phyloP scores from a whole-genome alignment of 2,797 vertebrate genomes.

The Syngnathus rostellatus region DNA sequence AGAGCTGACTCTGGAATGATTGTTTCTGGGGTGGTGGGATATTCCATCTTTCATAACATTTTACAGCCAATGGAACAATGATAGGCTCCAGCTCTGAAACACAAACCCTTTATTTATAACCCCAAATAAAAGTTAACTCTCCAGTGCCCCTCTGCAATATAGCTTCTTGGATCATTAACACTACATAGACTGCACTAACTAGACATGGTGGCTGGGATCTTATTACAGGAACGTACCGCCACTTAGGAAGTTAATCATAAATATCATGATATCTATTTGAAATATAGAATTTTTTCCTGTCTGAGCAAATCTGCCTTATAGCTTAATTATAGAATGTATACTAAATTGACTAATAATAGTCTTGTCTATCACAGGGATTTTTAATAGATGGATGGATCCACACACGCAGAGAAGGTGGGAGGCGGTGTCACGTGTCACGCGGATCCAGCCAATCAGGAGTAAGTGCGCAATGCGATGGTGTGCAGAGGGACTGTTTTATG shows the following conservation, averaged over 20 bases:
- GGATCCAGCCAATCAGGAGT: constrained; percentile 47
- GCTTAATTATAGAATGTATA: too few relatives aligned
- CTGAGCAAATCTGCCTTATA: too few relatives aligned
- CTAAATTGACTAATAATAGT: too few relatives aligned
- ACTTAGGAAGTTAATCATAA: neutral
- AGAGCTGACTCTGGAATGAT: neutral
- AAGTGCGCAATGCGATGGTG: constrained; percentile 73
- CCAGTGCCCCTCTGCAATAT: neutral
- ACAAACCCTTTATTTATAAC: constrained; percentile 1
- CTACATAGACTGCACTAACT: neutral
- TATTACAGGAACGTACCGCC: neutral
- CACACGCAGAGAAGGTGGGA: constrained; percentile 8
- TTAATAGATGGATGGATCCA: neutral
- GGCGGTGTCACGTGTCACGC: constrained; percentile 39
- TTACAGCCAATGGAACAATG: neutral
- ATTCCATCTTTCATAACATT: neutral
- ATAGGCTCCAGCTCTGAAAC: neutral
- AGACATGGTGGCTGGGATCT: neutral
- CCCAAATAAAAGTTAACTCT: constrained; percentile 2
- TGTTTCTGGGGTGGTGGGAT: neutral
- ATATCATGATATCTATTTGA: neutral
- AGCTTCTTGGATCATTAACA: neutral
- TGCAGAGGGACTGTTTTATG: constrained; percentile 55
- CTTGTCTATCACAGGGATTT: neutral
- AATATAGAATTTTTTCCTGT: too few relatives aligned